Evolutionary conservation across 2,888 invertebrate species (phyloP), one percentile per base, ranked within the genome.

Genomic region (Melanostoma mellinum): DNA sequence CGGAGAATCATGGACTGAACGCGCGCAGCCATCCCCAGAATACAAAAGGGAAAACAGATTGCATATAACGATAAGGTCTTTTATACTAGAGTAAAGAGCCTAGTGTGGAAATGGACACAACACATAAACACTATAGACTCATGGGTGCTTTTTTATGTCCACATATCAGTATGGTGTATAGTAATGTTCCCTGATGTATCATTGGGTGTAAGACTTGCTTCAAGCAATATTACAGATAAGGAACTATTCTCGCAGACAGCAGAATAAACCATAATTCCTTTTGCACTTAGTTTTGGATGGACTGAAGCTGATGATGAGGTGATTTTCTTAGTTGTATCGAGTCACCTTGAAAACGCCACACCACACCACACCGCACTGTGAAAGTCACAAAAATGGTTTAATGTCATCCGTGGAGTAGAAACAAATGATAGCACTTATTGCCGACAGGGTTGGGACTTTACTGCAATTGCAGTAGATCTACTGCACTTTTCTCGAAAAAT

Each of bases 381-480:
- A 74, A 73, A 63, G 50, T 33, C 42, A 58, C 48, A 58, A 53
- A 69, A 38, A 55, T 38, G 52, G 65, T 71, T 79, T 60, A 79
- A 84, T 75, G 74, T 68, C 79, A 84, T 69, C 69, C 9, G 58
- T 52, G 55, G 9, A 71, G 79, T 56, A 71, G 65, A 84, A 84
- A 79, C 79, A 84, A 84, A 84, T 84, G 84, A 71, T 67, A 36
- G 71, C 67, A 79, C 79, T 84, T 79, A 79, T 67, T 50, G 63
- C 38, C 60, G 69, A 84, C 69, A 60, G 79, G n/a, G n/a, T n/a
- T n/a, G n/a, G n/a, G n/a, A n/a, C n/a, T n/a, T n/a, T n/a, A n/a
- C n/a, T n/a, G n/a, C n/a, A n/a, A n/a, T n/a, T n/a, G n/a, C n/a
- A n/a, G n/a, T n/a, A n/a, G n/a, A n/a, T n/a, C n/a, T n/a, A n/a